Evolutionary conservation across 2,113 vertebrate species (phyloP).

Genomic region (Panthera uncia): DNA sequence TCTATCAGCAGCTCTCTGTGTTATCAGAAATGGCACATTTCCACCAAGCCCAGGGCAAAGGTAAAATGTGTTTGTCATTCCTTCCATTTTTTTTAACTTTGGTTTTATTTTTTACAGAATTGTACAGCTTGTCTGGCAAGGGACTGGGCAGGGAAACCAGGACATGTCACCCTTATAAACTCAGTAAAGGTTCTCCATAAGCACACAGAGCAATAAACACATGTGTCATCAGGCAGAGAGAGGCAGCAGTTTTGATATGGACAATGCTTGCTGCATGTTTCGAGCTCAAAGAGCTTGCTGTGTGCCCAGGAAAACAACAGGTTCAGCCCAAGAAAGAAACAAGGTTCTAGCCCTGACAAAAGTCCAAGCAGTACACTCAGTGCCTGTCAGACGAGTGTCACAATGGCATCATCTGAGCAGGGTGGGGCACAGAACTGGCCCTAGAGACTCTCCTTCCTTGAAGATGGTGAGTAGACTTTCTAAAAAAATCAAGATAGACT

Average conservation of each 20-base stretch:
- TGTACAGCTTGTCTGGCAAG: neutral
- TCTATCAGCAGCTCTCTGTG: neutral
- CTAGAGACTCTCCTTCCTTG: neutral
- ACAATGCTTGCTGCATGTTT: neutral
- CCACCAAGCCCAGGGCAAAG: conserved; percentile 12
- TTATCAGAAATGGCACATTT: neutral
- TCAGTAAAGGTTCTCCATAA: neutral
- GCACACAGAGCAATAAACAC: neutral
- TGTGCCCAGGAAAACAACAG: neutral
- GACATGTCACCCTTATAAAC: neutral
- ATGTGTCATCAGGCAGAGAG: neutral
- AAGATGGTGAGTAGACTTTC: neutral
- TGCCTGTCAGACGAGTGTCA: neutral
- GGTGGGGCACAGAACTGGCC: neutral
- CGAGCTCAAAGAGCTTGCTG: neutral
- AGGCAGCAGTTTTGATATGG: neutral
- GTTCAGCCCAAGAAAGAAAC: neutral
- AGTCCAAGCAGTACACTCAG: neutral
- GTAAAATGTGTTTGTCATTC: conserved; percentile 34
- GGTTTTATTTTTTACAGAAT: neutral
- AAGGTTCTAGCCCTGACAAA: neutral
- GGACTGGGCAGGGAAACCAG: neutral
- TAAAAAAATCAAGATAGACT: neutral
- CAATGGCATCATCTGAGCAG: neutral
- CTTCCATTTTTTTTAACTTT: conserved; percentile 13